Base-by-base conservation (phyloP, 2,888 invertebrate genomes). In the Ennomos fuscantarius region DNA sequence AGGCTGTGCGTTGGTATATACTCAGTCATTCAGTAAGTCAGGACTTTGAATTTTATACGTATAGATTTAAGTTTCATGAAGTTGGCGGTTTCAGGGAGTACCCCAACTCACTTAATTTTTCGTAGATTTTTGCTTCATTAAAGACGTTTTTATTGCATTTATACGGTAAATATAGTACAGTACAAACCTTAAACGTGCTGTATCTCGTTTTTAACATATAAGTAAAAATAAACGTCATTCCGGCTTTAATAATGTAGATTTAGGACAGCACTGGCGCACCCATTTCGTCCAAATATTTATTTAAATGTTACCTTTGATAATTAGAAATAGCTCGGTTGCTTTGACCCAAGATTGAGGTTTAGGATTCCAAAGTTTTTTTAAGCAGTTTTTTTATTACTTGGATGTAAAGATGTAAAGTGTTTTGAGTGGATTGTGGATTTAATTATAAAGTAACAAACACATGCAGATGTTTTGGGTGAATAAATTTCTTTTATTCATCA, bases 221-320 rank as follows among this genome's bases (percentile, higher is more conserved):
- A 56, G 36, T 33, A 41, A 56, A 56, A 51, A 46, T 37, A 46
- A 56, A 45, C 50, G 56, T 37, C 50, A 50, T 41, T 41, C 13
- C 32, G 31, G 36, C 51, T 48, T 39, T 46, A 51, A 51, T 45
- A 51, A 50, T 66, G 65, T 66, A 54, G 59, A 63, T 56, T 66
- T 63, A 66, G 63, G 65, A 60, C 61, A 52, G 56, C 59, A 36
- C 39, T 34, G 60, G 53, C 49, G 53, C n/a, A 43, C 55, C 56
- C 39, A 49, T 52, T 61, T 55, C 45, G 9, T 55, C 51, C 58
- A 63, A 66, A 63, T 63, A 55, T 57, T 63, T 59, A 55, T 61
- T 40, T 24, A 5, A 55, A 51, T 56, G 56, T 51, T 56, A 36
- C 56, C 56, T 56, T 51, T 56, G 35, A 45, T 56, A 56, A 56